Evolutionary conservation across 2,113 vertebrate species (phyloP), one percentile per base, ranked within the genome.

Genomic region (Zosterops lateralis): DNA sequence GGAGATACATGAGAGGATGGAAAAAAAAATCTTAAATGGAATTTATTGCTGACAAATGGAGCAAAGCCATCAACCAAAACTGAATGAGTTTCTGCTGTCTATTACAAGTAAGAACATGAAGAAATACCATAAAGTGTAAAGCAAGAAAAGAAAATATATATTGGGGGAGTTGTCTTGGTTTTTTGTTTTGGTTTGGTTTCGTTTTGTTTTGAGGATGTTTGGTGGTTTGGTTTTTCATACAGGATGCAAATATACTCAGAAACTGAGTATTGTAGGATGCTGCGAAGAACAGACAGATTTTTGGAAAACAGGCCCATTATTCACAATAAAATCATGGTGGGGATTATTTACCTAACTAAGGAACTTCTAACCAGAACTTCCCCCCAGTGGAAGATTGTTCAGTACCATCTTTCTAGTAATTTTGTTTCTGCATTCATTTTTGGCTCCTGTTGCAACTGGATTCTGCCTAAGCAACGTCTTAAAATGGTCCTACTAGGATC

Each of bases 371-470:
- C 10, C 17, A 71, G 38, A 78, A 32, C 6, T 36, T 19, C 1
- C 14, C 10, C 10, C 22, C n/a, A 71, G 20, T 45, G n/a, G 21
- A 71, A 19, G 13, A 22, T 12, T 32, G 14, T 51, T 54, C 42
- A 44, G 6, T 34, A 10, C 2, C 3, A 7, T 17, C 15, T 74
- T 68, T 51, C 8, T 17, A 60, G 17, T 45, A 3, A 47, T 82
- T 88, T 56, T 74, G 1, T 51, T 56, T n/a, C 50, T 48, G 7
- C 4, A 5, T 66, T 65, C 53, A 8, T 61, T 48, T 20, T 21
- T 40, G 14, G n/a, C 5, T 66, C 1, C 0, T 48, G 17, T 15
- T 80, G 11, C 13, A 62, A 22, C 3, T 8, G 7, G 1, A 42
- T 83, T 89, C 25, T 66, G 4, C 21, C 14, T 67, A 60, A 31